These are phyloP conservation scores for Sapajus apella DNA, from an alignment of 2,113 vertebrate species.

Conservation along the genomic window DNA sequence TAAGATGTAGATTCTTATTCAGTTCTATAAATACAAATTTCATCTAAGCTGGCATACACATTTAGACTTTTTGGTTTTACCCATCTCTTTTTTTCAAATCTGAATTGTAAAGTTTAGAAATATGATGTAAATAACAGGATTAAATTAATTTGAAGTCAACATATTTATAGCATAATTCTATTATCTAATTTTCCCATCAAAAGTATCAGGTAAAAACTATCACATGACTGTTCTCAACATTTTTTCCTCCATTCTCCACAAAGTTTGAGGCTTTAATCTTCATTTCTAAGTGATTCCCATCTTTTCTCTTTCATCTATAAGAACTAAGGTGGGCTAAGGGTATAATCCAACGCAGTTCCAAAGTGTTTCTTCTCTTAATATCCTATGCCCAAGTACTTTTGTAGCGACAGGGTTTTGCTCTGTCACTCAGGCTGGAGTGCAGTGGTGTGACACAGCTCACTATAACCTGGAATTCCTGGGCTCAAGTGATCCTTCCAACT, in stretches of 20 bases:
- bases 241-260: not conserved
- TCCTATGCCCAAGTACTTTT: slow-evolving; percentile 4
- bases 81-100: not conserved
- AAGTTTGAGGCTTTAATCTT: slow-evolving; percentile 40
- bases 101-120: not conserved
- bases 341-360: slow-evolving; percentile 18
- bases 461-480: not conserved
- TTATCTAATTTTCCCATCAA: not conserved
- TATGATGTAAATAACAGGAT: not conserved
- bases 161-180: not conserved
- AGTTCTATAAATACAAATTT: not conserved
- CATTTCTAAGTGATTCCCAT: slow-evolving; percentile 6
- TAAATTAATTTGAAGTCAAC: slow-evolving; percentile 15
- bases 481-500: not conserved
- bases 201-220: not conserved
- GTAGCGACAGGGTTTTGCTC: not conserved
- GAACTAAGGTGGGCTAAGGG: not conserved
- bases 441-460: not conserved
- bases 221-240: not conserved
- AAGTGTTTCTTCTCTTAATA: slow-evolving; percentile 39
- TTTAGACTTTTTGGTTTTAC: not conserved
- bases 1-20: not conserved
- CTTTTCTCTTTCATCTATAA: not conserved
- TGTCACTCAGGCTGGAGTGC: not conserved
- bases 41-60: not conserved